Evolutionary conservation across 1,140 invertebrate species (phyloP), one percentile per base, ranked within the genome.

Genomic region (Nymphalis io): DNA sequence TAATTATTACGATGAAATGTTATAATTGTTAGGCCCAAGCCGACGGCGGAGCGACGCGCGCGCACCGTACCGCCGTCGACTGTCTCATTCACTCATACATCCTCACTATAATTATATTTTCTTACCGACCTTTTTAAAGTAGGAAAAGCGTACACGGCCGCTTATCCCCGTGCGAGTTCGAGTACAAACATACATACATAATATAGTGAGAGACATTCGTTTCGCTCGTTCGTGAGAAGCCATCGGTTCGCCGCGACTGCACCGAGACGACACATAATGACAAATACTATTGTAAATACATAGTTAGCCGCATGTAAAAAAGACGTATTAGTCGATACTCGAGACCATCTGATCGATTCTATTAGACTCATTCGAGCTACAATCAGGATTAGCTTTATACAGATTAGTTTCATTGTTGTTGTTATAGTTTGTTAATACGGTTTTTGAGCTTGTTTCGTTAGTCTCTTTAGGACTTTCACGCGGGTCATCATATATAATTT

Each of bases 51-150:
- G 76, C 72, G 82, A 79, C 74, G 80, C 80, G 75, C 59, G 76
- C 76, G 76, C 80, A 69, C 75, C 81, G 66, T 80, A 48, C 75
- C 83, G 83, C 81, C 85, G 83, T 87, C 87, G 87, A 82, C 80
- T 79, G 75, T 83, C 85, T 87, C 86, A 87, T 87, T 86, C 84
- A 88, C 84, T 85, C 81, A 87, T 88, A 91, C 87, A 85, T 88
- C 87, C 86, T 89, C 89, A 90, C 89, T 90, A 89, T 91, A 91
- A 89, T 89, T 89, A 89, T 90, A 90, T 91, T 90, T 91, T 91
- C 88, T 91, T 91, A 91, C 86, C 82, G 81, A 90, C 83, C 89
- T 91, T 90, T 91, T 88, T 89, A 88, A 84, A 78, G 80, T 88
- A 91, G 84, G 86, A 88, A 83, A 89, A 91, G 88, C 87, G 87